Evolutionary conservation across 2,797 vertebrate species (phyloP).

Genomic region (Alfaro cultratus): DNA sequence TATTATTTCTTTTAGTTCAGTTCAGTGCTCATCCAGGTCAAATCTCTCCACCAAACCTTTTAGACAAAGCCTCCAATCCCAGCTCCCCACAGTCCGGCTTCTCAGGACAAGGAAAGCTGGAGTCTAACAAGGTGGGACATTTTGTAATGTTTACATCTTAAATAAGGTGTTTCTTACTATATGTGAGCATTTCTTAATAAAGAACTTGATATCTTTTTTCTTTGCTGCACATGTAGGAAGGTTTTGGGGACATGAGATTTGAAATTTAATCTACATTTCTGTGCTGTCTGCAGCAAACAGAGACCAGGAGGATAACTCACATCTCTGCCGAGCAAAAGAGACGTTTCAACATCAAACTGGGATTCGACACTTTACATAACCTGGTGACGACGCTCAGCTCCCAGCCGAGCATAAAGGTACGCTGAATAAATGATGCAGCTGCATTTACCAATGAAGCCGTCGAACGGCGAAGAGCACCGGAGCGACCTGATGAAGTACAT

Average conservation of each 20-base stretch:
- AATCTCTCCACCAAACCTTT: slow-evolving; percentile 65
- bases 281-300: slow-evolving; percentile 76
- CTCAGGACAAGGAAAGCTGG: slow-evolving; percentile 76
- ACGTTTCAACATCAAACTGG: slow-evolving; percentile 97
- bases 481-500: not conserved
- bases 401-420: slow-evolving; percentile 95
- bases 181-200: not conserved
- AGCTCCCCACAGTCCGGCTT: slow-evolving; percentile 72
- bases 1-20: slow-evolving; percentile 69
- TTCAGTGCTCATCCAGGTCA: slow-evolving; percentile 77
- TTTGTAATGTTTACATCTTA: not conserved
- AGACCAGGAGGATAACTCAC: slow-evolving; percentile 92
- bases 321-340: slow-evolving; percentile 98
- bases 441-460: slow-evolving; percentile 8
- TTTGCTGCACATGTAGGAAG: not conserved
- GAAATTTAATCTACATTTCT: slow-evolving; percentile 21
- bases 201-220: not conserved
- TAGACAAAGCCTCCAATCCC: slow-evolving; percentile 63
- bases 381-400: slow-evolving; percentile 92
- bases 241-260: not conserved
- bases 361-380: slow-evolving; percentile 93
- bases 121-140: slow-evolving; percentile 85
- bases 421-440: slow-evolving; percentile 12
- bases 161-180: not conserved
- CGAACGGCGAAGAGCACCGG: slow-evolving; percentile 1